Evolutionary conservation across 2,888 invertebrate species (phyloP).

Genomic region (Monopis laevigella): DNA sequence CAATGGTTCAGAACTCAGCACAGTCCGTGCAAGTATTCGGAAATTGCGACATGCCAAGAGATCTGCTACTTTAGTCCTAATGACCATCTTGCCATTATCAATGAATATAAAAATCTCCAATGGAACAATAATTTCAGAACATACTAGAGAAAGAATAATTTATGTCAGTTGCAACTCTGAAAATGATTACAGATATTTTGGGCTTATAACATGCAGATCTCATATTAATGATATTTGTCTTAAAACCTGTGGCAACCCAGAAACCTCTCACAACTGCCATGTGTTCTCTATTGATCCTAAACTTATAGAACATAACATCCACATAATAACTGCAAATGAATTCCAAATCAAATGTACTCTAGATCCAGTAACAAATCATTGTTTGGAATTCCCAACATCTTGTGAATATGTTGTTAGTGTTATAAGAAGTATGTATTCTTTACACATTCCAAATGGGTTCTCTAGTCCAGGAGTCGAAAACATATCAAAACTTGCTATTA

Average conservation of each 20-base stretch:
- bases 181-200: constrained; percentile 91
- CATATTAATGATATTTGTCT: constrained; percentile 38
- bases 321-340: constrained; percentile 80
- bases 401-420: constrained; percentile 80
- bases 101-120: constrained; percentile 82
- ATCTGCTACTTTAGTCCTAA: constrained; percentile 83
- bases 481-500: constrained; percentile 51
- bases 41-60: constrained; percentile 90
- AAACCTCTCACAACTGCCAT: constrained; percentile 87
- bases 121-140: constrained; percentile 84
- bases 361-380: constrained; percentile 79
- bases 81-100: constrained; percentile 84
- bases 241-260: constrained; percentile 25
- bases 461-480: constrained; percentile 46
- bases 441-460: constrained; percentile 53
- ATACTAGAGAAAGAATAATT: constrained; percentile 85
- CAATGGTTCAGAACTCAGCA: constrained; percentile 77
- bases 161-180: constrained; percentile 92
- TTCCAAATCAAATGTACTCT: constrained; percentile 88
- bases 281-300: constrained; percentile 94
- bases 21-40: constrained; percentile 87
- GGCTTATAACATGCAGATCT: constrained; percentile 84
- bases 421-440: constrained; percentile 77
- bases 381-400: constrained; percentile 90
- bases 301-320: constrained; percentile 82